These are phyloP conservation scores for Myzus persicae DNA, from an alignment of 1,140 invertebrate genomes.

Conservation along the genomic window DNA sequence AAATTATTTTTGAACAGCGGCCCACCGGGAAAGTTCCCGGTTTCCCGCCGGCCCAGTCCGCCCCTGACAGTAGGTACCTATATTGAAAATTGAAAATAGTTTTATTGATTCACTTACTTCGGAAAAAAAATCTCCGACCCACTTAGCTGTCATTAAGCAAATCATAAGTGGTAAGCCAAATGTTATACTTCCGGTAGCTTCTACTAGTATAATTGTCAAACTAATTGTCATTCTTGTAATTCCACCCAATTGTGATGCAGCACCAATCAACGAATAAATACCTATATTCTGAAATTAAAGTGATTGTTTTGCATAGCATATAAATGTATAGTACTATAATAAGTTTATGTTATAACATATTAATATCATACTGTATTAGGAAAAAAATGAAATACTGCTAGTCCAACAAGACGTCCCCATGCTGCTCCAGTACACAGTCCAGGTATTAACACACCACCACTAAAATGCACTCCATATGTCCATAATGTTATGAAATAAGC, in stretches of 20 bases:
- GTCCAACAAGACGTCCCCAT: constrained; percentile 89
- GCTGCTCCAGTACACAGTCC: constrained; percentile 92
- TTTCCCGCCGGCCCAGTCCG: too few relatives aligned
- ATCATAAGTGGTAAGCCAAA: constrained; percentile 91
- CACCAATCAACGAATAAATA: constrained; percentile 96
- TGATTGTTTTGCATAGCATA: constrained; percentile 66
- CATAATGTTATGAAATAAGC: constrained; percentile 84
- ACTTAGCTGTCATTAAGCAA: constrained; percentile 93
- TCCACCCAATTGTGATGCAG: constrained; percentile 97
- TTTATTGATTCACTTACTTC: constrained; percentile 72
- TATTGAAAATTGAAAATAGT: too few relatives aligned
- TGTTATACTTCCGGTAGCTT: constrained; percentile 93
- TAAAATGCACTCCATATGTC: constrained; percentile 95
- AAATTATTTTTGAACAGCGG: too few relatives aligned
- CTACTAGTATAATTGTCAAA: constrained; percentile 93
- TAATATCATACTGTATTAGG: constrained; percentile 72
- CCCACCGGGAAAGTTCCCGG: too few relatives aligned
- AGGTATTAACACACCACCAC: constrained; percentile 97
- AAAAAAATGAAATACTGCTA: constrained; percentile 59
- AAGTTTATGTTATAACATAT: constrained; percentile 72
- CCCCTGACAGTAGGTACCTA: too few relatives aligned
- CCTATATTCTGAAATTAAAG: constrained; percentile 81
- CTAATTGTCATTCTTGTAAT: constrained; percentile 97
- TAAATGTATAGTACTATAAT: background rate
- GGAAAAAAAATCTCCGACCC: constrained; percentile 97